Evolutionary conservation across 2,888 invertebrate species (phyloP), one percentile per base, ranked within the genome.

Genomic region (Zootermopsis nevadensis): DNA sequence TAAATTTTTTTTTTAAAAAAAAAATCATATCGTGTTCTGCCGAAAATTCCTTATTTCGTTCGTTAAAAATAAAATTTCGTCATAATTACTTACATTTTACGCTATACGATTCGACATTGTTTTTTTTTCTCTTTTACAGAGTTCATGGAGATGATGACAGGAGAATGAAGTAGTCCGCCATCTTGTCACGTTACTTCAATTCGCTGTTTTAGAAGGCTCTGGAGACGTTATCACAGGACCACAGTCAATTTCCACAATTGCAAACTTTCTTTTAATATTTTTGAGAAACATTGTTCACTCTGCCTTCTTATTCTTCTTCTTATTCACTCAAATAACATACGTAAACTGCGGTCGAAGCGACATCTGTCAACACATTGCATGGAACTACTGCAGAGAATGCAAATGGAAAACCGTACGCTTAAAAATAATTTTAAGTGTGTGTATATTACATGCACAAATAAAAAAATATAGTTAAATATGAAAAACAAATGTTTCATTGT

Each of bases 101-200:
- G 4, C 48, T 15, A 19, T 48, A 48, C 19, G 48, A 48, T 48
- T 48, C n/a, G 3, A n/a, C 10, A 27, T 60, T 42, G 19, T 55
- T 69, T 19, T 80, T 60, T 42, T 6, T 55, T 69, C 8, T 80
- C 30, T 27, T 19, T 83, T 82, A 42, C 82, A 84, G 84, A 84
- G 66, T 84, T 84, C 84, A 84, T 84, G 84, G 84, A 84, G 84
- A 84, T 84, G 84, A 84, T 84, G 84, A 84, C 84, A 4, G 84
- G 84, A 69, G 84, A 84, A 60, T 84, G 79, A 82, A 35, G n/a
- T 27, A 53, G 8, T 6, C 10, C 0, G 55, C 55, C 22, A 55
- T 55, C n/a, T 6, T 60, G n/a, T 27, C n/a, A 8, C 60, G 60
- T 60, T 15, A 60, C 60, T n/a, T n/a, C 60, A 60, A 60, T 60